Conservation (phyloP, 2,797 vertebrate genomes). For the Enoplosus armatus region DNA sequence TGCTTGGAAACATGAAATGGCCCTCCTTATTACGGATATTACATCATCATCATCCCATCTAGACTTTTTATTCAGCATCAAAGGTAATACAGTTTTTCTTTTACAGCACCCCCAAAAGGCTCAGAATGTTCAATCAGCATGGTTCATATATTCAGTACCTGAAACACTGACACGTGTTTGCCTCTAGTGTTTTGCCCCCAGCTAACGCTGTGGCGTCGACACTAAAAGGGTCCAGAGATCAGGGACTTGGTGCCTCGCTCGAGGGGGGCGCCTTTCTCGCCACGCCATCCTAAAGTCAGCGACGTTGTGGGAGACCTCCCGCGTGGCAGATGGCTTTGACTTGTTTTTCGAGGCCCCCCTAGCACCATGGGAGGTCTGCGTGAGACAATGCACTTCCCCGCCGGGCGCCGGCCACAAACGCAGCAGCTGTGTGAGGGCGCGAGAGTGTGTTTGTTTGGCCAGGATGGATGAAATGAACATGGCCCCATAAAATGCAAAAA, state of each 20-base stretch:
- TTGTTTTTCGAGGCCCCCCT: background rate
- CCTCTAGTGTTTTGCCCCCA: too few relatives aligned
- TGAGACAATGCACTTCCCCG: conserved; percentile 34
- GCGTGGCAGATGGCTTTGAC: conserved; percentile 22
- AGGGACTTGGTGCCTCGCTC: background rate
- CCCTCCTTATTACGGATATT: background rate
- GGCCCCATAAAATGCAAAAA: conserved; percentile 44
- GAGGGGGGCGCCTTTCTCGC: too few relatives aligned
- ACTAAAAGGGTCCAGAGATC: too few relatives aligned
- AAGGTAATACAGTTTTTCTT: background rate
- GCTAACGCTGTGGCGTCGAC: too few relatives aligned
- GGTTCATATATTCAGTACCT: too few relatives aligned
- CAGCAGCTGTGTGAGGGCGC: conserved; percentile 10
- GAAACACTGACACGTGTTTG: too few relatives aligned
- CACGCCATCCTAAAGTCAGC: background rate
- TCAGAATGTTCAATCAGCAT: too few relatives aligned
- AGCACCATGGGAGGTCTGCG: conserved; percentile 24
- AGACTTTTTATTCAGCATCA: background rate
- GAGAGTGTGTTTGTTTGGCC: conserved; percentile 25
- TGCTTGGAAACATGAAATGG: background rate
- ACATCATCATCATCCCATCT: background rate
- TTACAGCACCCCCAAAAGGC: too few relatives aligned
- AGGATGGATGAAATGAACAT: background rate
- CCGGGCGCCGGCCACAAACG: conserved; percentile 48
- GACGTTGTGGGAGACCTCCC: conserved; percentile 8